Conservation (phyloP, 1,140 invertebrate species). For the Cheumatopsyche charites region DNA sequence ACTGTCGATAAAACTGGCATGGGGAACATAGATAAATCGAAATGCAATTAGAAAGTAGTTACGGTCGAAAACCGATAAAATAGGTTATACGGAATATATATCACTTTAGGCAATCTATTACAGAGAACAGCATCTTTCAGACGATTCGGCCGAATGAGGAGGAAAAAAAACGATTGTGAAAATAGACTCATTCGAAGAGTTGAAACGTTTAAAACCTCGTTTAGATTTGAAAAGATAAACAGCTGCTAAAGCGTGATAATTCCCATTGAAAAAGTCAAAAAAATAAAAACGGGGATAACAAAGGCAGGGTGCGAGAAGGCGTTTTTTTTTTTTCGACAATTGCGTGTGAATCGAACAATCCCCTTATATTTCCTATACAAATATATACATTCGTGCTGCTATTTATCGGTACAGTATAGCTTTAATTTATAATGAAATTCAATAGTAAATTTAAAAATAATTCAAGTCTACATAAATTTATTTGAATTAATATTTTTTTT, state of each 20-base stretch:
- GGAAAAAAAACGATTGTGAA: background rate
- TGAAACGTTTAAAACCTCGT: background rate
- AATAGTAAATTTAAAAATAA: too few relatives aligned
- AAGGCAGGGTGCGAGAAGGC: background rate
- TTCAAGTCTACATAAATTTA: too few relatives aligned
- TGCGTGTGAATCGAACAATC: constrained; percentile 2
- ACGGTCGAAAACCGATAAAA: constrained; percentile 3
- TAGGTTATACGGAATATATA: background rate
- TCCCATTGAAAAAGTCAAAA: constrained; percentile 9
- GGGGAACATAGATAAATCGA: background rate
- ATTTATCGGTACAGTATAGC: too few relatives aligned
- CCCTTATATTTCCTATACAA: background rate
- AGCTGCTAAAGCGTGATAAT: constrained; percentile 17
- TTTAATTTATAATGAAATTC: too few relatives aligned
- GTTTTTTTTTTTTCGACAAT: background rate
- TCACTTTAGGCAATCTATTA: background rate
- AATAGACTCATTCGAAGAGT: background rate
- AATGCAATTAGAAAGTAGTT: constrained; percentile 8
- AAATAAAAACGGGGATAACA: background rate
- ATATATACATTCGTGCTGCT: too few relatives aligned
- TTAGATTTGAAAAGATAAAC: background rate
- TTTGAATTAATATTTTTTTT: too few relatives aligned
- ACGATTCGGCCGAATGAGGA: background rate
- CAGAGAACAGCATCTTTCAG: background rate
- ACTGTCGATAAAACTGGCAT: constrained; percentile 2